phyloP scores from a whole-genome alignment of 2,888 invertebrate species.

The Gastrophysa polygoni region DNA sequence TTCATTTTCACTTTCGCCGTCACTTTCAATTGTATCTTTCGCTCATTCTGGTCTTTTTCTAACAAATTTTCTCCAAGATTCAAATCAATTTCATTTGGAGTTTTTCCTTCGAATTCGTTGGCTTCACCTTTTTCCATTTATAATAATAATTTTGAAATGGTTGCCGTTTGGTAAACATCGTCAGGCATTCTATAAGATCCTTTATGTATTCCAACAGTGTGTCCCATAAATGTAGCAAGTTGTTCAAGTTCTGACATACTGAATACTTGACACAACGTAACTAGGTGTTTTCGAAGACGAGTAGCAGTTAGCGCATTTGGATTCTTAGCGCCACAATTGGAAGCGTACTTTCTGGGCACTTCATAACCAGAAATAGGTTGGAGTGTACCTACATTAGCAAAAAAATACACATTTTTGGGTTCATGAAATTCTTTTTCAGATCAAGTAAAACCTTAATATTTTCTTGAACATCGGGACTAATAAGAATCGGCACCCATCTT shows the following conservation, averaged over 20 bases:
- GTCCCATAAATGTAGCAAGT: conserved; percentile 40
- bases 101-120: conserved; percentile 30
- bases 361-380: conserved; percentile 38
- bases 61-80: conserved; percentile 23
- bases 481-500: conserved; percentile 28
- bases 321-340: conserved; percentile 36
- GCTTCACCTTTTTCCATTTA: conserved; percentile 35
- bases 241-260: conserved; percentile 38
- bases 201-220: conserved; percentile 28
- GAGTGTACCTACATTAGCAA: conserved; percentile 23
- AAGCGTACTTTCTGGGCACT: conserved; percentile 35
- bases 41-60: neutral
- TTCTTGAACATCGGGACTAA: conserved; percentile 39
- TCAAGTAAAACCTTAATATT: conserved; percentile 23
- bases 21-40: neutral
- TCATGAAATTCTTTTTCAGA: conserved; percentile 11
- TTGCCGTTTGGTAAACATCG: conserved; percentile 31
- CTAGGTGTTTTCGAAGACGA: conserved; percentile 36
- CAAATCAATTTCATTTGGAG: conserved; percentile 32
- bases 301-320: conserved; percentile 33
- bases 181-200: conserved; percentile 28
- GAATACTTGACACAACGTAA: conserved; percentile 38
- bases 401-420: conserved; percentile 24
- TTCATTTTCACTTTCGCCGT: neutral
- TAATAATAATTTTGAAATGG: conserved; percentile 33